phyloP scores from a whole-genome alignment of 2,797 vertebrate species.

The Perodicticus potto region DNA sequence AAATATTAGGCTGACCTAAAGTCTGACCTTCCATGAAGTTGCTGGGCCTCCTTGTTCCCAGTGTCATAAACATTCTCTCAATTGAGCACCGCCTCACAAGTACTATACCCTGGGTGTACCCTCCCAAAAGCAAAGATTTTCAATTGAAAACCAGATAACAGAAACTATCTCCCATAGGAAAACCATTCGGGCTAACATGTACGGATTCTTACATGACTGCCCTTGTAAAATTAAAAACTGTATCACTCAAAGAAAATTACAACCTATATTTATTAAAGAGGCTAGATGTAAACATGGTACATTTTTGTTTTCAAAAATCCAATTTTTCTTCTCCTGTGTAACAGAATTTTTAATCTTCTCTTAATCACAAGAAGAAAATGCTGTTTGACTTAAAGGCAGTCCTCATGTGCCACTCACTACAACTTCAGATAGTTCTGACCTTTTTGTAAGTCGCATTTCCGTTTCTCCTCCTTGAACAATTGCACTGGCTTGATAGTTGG shows the following conservation, averaged over 20 bases:
- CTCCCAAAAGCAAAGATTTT: neutral
- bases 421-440: neutral
- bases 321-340: constrained; percentile 43
- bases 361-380: constrained; percentile 48
- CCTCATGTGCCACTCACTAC: neutral
- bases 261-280: constrained; percentile 46
- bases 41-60: neutral
- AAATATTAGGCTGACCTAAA: neutral
- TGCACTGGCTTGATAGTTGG: neutral
- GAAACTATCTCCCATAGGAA: neutral
- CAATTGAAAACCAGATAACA: constrained; percentile 1
- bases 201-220: neutral
- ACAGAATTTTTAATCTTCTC: constrained; percentile 44
- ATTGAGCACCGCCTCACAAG: neutral
- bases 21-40: neutral
- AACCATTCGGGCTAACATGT: neutral
- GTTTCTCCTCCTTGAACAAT: neutral
- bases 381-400: neutral
- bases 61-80: neutral
- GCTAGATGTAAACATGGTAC: neutral
- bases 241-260: constrained; percentile 37
- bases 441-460: neutral
- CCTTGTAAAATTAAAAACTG: constrained; percentile 61
- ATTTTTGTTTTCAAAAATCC: constrained; percentile 7
- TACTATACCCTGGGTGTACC: neutral